Base-by-base conservation (phyloP, 2,113 vertebrate species). In the Podarcis raffonei region DNA sequence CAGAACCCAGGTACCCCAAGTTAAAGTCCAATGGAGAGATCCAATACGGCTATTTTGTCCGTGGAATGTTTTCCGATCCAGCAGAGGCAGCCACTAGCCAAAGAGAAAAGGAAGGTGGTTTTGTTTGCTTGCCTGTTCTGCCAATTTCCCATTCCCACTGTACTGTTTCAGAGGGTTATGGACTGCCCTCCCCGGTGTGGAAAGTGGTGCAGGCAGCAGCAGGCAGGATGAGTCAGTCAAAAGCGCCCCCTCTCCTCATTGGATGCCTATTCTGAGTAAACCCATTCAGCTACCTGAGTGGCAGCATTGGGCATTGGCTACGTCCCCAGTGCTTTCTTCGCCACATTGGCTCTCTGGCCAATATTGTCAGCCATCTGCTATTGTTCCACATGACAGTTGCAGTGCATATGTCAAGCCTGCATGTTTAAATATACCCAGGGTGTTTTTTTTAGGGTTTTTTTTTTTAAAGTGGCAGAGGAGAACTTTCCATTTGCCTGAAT, bases 401-500 rank as follows among this genome's bases (percentile, higher is more conserved):
- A 78, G 18, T 23, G 39, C 25, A 62, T 53, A 79, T 83, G 32
- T 23, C 12, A 65, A 15, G 25, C 27, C 66, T 82, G 62, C 25
- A 20, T 71, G 68, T 16, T 68, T 62, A 18, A 84, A 48, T 30
- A 18, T 85, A 57, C 7, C 2, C 57, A 12, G 30, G 8, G 5
- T 42, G 8, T 0, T 68, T 32, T 25, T 82, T 32, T 6, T 2
- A 65, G 15, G 12, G 6, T 3, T 22, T 88, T 48, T 25, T 68
- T 37, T 25, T 80, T 32, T 6, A 2, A 71, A 62, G 9, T 0
- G 27, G 72, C 53, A 78, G 77, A 88, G 4, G 42, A 65, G 88
- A 89, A 85, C 39, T 91, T 93, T 89, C 90, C 72, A 0, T 86
- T 90, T 82, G 65, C 42, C 6, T 35, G 27, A 20, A 0, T 87